Evolutionary conservation across 2,113 vertebrate species (phyloP), one percentile per base, ranked within the genome.

Genomic region (Corythoichthys intestinalis): DNA sequence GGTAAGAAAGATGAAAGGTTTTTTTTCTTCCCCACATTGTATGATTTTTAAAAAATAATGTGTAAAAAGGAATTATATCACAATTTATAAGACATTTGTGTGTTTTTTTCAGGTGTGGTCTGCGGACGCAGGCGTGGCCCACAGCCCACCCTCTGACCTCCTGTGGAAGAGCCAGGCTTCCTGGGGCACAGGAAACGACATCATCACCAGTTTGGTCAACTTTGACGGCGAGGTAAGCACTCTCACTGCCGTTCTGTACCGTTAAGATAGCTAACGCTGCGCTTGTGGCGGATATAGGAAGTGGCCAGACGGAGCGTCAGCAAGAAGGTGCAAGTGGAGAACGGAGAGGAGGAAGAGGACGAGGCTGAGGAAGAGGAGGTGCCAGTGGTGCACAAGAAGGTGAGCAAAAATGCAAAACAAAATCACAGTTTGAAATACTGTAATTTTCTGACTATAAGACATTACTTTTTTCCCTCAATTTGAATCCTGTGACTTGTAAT

Each of bases 111-210:
- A 99, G 97, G 94, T 99, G 15, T 99, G 97, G 95, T 93, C 94
- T 69, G 92, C 95, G 15, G 94, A 95, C 56, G 94, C 96, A 0
- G 96, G 96, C 0, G 87, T 96, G 13, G 75, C 94, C 69, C 97
- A 98, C 9, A 93, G 93, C 47, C 97, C 96, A 1, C 97, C 97
- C 0, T 89, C 94, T 34, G 92, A 96, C 28, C 87, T 99, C 0
- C 89, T 99, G 80, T 99, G 97, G 97, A 98, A 96, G 87, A 95
- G 86, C 62, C 97, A 98, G 89, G 88, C 83, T 79, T 94, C 93
- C 76, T 99, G 97, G 97, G 96, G 94, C 46, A 91, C 92, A 0
- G 96, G 95, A 70, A 93, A 82, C 50, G 88, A 91, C 2, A 92
- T 92, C 14, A 79, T 93, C 37, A 97, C 94, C 0, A 82, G 86